Base-by-base conservation (phyloP, 2,888 invertebrate species). In the Nemoura dubitans region DNA sequence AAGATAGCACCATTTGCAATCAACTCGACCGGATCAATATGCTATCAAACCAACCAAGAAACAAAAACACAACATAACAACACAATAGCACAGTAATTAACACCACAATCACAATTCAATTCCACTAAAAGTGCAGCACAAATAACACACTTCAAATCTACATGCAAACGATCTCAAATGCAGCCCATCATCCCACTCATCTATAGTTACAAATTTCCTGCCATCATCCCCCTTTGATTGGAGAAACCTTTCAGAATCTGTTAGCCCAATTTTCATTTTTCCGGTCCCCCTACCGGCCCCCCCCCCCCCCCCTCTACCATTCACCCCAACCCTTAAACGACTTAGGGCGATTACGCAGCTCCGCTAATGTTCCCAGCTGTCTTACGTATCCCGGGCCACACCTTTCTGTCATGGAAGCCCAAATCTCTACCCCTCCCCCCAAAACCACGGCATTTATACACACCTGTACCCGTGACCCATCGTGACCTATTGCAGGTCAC, bases 221-320 rank as follows among this genome's bases (percentile, higher is more conserved):
- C 10, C 59, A 21, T 59, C 59, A 59, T 59, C 59, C 59, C 59
- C 59, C 59, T 59, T 59, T 59, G 59, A 59, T 59, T 59, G 59
- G 59, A 1, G 59, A 59, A 59, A 59, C 59, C 59, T 59, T 59
- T 59, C 59, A 59, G 16, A 59, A 59, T 59, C 59, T 59, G 59
- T 59, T 59, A 59, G 59, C 59, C 59, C 59, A 59, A 59, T 59
- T 59, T 59, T 59, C 59, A 59, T 59, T 59, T 36, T 59, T 59
- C 59, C 59, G 59, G 59, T 59, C 21, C 21, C 59, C 59, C 59
- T 36, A 36, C 36, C 59, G 59, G 1, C 16, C 10, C 2, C 59
- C 36, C 14, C 21, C 59, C 59, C 59, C 16, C 59, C 16, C 59
- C 16, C 10, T 3, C 59, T 59, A 10, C 59, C 59, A n/a, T n/a